phyloP scores from a whole-genome alignment of 2,888 invertebrate genomes.

The Pterobdella sp. region DNA sequence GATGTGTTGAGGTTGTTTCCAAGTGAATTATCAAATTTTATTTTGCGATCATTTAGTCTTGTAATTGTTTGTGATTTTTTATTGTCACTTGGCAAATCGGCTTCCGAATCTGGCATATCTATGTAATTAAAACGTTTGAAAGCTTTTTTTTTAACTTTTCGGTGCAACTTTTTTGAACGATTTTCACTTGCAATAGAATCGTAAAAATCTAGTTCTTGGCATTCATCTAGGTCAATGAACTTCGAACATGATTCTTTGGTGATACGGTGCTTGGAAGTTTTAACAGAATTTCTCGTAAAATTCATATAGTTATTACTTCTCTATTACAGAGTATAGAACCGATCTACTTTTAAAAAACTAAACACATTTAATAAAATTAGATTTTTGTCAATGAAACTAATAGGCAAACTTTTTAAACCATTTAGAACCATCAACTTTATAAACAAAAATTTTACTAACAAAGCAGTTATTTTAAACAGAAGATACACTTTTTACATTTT shows the following conservation, averaged over 20 bases:
- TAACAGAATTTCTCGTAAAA: background rate
- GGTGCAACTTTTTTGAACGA: constrained; percentile 10
- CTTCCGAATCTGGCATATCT: background rate
- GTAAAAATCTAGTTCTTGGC: constrained; percentile 18
- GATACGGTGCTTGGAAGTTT: background rate
- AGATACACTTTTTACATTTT: too few species aligned
- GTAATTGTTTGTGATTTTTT: constrained; percentile 11
- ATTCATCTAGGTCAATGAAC: constrained; percentile 18
- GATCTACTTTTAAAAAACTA: too few species aligned
- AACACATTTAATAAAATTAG: too few species aligned
- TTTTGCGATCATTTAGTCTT: constrained; percentile 1
- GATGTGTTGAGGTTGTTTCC: background rate
- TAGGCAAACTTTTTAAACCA: too few species aligned
- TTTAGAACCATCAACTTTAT: too few species aligned
- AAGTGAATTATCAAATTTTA: background rate
- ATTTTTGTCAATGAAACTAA: too few species aligned
- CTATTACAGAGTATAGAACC: too few species aligned
- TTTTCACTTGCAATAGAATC: constrained; percentile 5
- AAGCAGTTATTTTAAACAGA: too few species aligned
- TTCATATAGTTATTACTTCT: too few species aligned
- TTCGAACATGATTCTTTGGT: background rate
- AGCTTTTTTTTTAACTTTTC: constrained; percentile 1
- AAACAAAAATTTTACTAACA: too few species aligned
- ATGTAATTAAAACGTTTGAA: background rate
- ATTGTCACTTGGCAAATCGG: background rate